Evolutionary conservation across 2,797 vertebrate species (phyloP), one percentile per base, ranked within the genome.

Genomic region (Falco naumanni): DNA sequence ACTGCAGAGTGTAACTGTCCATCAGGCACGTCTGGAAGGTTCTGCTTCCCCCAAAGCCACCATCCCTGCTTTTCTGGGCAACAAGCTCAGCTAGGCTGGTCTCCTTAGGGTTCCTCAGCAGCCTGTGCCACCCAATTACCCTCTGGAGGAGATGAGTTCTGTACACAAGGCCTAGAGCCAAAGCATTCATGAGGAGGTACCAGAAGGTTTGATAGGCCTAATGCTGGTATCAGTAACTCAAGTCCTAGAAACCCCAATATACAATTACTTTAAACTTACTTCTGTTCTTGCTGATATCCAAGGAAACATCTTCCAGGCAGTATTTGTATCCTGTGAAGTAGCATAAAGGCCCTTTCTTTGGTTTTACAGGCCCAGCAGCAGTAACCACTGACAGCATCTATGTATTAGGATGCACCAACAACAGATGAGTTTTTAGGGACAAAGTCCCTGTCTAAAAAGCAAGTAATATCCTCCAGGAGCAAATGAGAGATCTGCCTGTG

Each of bases 381-480:
- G 24, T 3, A 33, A 25, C 56, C 17, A 5, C 26, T 43, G 3
- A 3, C 11, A 18, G 39, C 3, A 29, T 60, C 45, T 28, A 14
- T 10, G 1, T 14, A 18, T 50, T 16, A 24, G 20, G 21, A 33
- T 14, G 9, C 22, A 34, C 59, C 26, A 65, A 25, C 53, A 87
- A 39, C 37, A 53, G 47, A 37, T 4, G 11, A 53, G 20, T 0
- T 74, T 76, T 53, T 6, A 76, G 28, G 57, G 50, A 81, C 37
- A 16, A 16, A 41, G 5, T 13, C n/a, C 29, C n/a, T 31, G 12
- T 20, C 53, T 72, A 16, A 50, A 68, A 50, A 33, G 15, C 25
- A 3, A 81, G n/a, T 8, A 10, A 5, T 4, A 10, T 28, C 39
- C 0, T 0, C 68, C 66, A 50, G 50, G 39, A 63, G 25, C 3